Evolutionary conservation across 2,113 vertebrate genomes (phyloP).

Genomic region (Urocynchramus pylzowi): DNA sequence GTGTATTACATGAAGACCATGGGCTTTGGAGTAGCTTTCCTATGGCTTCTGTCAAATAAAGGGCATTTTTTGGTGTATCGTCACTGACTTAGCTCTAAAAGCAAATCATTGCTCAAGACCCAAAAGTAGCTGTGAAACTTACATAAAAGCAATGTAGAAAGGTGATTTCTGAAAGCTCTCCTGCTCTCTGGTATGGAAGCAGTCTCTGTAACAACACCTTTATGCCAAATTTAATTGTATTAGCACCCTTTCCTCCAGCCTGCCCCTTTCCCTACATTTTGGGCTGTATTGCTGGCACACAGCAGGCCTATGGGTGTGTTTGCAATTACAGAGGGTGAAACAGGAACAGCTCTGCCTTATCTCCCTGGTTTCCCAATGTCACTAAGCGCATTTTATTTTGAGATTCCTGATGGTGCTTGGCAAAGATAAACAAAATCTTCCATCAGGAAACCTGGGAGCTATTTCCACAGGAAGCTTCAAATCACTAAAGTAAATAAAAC

Average conservation of each 20-base stretch:
- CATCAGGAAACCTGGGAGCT: slow-evolving; percentile 98
- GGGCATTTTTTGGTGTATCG: background rate
- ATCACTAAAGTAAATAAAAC: slow-evolving; percentile 98
- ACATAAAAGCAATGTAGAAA: background rate
- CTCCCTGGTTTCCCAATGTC: slow-evolving; percentile 82
- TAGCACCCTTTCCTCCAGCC: background rate
- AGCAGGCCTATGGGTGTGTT: slow-evolving; percentile 75
- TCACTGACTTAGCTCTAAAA: background rate
- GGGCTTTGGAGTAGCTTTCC: background rate
- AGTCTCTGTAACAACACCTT: background rate
- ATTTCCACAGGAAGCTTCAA: slow-evolving; percentile 99
- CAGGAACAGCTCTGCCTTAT: slow-evolving; percentile 94
- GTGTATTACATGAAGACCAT: background rate
- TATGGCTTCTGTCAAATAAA: background rate
- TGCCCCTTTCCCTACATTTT: slow-evolving; percentile 59
- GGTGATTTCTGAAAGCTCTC: background rate
- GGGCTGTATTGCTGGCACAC: slow-evolving; percentile 68
- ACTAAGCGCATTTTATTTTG: slow-evolving; percentile 95
- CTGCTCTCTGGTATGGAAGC: background rate
- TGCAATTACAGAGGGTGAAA: slow-evolving; percentile 79
- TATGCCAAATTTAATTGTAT: background rate
- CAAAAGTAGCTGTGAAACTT: background rate
- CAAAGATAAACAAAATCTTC: slow-evolving; percentile 99
- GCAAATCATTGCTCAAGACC: background rate
- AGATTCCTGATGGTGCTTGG: slow-evolving; percentile 96